phyloP scores from a whole-genome alignment of 2,797 vertebrate species.

The Gymnocypris eckloni region DNA sequence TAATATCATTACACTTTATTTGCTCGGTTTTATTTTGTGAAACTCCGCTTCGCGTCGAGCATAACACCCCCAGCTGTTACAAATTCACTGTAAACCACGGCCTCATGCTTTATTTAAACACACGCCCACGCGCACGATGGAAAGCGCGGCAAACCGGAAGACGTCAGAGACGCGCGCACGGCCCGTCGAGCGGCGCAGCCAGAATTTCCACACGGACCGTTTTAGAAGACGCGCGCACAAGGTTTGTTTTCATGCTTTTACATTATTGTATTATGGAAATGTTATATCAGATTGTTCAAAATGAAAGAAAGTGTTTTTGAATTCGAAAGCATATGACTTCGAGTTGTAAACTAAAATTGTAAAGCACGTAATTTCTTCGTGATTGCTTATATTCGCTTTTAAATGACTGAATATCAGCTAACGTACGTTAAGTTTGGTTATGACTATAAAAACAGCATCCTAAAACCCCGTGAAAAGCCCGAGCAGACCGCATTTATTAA shows the following conservation, averaged over 20 bases:
- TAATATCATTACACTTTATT: too few relatives aligned
- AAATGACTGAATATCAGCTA: neutral
- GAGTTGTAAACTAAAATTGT: too few relatives aligned
- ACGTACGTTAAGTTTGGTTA: neutral
- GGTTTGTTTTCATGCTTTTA: neutral
- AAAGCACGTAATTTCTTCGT: neutral
- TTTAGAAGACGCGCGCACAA: conserved; percentile 47
- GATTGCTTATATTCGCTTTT: neutral
- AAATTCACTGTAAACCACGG: too few relatives aligned
- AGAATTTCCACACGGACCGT: conserved; percentile 65
- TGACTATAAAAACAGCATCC: neutral
- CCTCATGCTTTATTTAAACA: too few relatives aligned
- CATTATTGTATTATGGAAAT: neutral
- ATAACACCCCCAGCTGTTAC: too few relatives aligned
- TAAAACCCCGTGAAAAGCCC: neutral
- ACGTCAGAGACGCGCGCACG: neutral
- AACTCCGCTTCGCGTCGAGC: too few relatives aligned
- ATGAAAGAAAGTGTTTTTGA: neutral
- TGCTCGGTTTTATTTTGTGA: too few relatives aligned
- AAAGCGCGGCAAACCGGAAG: neutral
- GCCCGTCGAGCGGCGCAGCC: neutral
- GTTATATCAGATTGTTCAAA: neutral
- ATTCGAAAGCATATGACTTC: neutral
- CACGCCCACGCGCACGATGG: neutral
- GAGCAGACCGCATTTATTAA: neutral